Evolutionary conservation across 53 echinoderm and acorn worm species (phyloP).

Genomic region (Crossaster papposus): DNA sequence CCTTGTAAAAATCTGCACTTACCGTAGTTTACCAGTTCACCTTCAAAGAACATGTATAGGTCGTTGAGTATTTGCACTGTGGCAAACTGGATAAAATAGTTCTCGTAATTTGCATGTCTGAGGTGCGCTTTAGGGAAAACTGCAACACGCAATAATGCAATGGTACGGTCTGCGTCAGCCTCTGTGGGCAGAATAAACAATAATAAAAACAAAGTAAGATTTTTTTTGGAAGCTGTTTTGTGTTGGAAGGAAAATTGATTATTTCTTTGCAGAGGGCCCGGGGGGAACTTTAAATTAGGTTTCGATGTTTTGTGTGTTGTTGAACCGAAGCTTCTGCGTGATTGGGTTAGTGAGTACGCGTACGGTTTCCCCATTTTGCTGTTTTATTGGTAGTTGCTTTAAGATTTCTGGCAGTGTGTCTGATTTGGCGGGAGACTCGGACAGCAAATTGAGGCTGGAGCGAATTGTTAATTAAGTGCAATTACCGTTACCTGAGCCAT

Average conservation of each 20-base stretch:
- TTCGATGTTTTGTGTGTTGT: not conserved
- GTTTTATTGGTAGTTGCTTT: no score
- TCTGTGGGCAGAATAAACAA: conserved; percentile 17
- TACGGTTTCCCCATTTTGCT: not conserved
- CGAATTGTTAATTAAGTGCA: no score
- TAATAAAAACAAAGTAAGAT: no score
- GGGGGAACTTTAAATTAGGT: conserved; percentile 11
- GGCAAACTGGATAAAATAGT: not conserved
- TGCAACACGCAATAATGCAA: not conserved
- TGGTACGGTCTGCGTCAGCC: conserved; percentile 12
- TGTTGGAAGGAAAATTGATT: conserved; percentile 44
- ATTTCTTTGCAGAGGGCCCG: conserved; percentile 11
- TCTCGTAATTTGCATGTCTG: conserved; percentile 21
- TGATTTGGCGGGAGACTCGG: no score
- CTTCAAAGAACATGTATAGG: not conserved
- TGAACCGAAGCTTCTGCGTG: not conserved
- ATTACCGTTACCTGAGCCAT: no score
- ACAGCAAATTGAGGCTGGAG: no score
- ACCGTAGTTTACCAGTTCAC: not conserved
- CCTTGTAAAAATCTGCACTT: not conserved
- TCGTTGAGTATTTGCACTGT: not conserved
- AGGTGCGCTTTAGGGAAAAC: not conserved
- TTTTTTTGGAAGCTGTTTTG: not conserved
- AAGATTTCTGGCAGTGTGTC: no score
- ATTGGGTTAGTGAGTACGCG: not conserved